phyloP scores from a whole-genome alignment of 2,888 invertebrate genomes.

The Phaedon cochleariae region DNA sequence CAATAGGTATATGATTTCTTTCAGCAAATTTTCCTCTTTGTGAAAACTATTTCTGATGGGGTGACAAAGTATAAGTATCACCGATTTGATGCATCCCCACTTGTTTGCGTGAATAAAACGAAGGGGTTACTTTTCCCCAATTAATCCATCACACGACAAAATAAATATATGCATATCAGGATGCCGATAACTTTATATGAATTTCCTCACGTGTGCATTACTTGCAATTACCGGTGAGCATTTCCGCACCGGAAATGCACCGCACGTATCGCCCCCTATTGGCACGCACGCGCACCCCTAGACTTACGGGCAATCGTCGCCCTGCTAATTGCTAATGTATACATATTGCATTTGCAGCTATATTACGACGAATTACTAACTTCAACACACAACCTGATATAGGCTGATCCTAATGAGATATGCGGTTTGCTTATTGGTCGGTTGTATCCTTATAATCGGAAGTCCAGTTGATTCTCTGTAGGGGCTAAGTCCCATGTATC shows the following conservation, averaged over 20 bases:
- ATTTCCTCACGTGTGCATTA: constrained; percentile 58
- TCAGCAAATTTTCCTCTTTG: no score
- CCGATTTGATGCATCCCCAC: not conserved
- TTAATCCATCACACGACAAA: not conserved
- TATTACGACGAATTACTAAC: constrained; percentile 46
- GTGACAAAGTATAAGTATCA: no score
- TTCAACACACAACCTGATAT: constrained; percentile 41
- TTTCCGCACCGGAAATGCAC: constrained; percentile 61
- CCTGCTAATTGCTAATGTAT: constrained; percentile 50
- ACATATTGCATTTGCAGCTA: constrained; percentile 50
- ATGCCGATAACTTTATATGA: constrained; percentile 12
- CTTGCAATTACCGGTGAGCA: constrained; percentile 62
- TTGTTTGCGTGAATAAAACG: not conserved
- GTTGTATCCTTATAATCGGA: not conserved
- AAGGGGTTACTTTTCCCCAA: not conserved
- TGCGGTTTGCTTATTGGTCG: constrained; percentile 33
- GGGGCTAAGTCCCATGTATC: no score
- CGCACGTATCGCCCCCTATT: constrained; percentile 46
- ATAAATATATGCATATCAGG: not conserved
- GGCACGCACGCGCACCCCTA: constrained; percentile 51
- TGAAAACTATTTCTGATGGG: no score
- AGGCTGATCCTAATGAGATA: constrained; percentile 39
- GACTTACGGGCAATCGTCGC: constrained; percentile 42
- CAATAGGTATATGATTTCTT: no score
- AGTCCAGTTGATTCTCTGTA: no score